Percentiles rank a stretch among this genome's conserved stretches.
These are phyloP conservation scores for Dynastes grantii DNA, from an alignment of 2,888 invertebrate species.

Conservation along the genomic window DNA sequence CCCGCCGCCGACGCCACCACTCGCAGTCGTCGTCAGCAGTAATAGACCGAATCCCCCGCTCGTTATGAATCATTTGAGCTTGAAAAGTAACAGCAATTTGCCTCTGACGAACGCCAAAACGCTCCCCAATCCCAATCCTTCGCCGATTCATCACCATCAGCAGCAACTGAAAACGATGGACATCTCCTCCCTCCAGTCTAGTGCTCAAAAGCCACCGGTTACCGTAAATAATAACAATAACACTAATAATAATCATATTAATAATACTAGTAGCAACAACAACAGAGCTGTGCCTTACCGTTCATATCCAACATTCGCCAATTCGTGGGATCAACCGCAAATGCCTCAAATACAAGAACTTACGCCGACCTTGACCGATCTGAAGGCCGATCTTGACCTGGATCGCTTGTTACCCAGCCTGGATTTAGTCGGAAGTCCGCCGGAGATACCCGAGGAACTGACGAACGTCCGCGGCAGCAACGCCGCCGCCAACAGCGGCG, in stretches of 20 bases:
- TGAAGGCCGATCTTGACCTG: conserved; percentile 72
- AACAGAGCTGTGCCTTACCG: conserved; percentile 66
- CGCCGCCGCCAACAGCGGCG: conserved; percentile 73
- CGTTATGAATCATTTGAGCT: conserved; percentile 37
- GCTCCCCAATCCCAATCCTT: conserved; percentile 2
- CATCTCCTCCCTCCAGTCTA: conserved; percentile 34
- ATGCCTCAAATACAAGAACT: conserved; percentile 66
- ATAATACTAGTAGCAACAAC: conserved; percentile 8
- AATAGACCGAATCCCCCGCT: conserved; percentile 23
- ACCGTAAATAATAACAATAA: conserved; percentile 48
- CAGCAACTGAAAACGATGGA: conserved; percentile 21
- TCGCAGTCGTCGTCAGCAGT: background rate
- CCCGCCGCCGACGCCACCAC: background rate
- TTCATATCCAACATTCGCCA: conserved; percentile 61
- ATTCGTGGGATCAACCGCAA: conserved; percentile 58
- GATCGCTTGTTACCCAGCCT: conserved; percentile 79
- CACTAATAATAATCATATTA: conserved; percentile 37
- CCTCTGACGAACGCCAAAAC: conserved; percentile 14
- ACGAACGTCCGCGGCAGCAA: conserved; percentile 42
- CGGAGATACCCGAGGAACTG: conserved; percentile 72
- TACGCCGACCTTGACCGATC: conserved; percentile 68
- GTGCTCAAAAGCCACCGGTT: conserved; percentile 48
- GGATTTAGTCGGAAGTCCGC: conserved; percentile 73
- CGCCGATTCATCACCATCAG: conserved; percentile 2
- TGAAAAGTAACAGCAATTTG: conserved; percentile 34